Conservation (phyloP, 2,113 vertebrate species). For the Scophthalmus maximus region DNA sequence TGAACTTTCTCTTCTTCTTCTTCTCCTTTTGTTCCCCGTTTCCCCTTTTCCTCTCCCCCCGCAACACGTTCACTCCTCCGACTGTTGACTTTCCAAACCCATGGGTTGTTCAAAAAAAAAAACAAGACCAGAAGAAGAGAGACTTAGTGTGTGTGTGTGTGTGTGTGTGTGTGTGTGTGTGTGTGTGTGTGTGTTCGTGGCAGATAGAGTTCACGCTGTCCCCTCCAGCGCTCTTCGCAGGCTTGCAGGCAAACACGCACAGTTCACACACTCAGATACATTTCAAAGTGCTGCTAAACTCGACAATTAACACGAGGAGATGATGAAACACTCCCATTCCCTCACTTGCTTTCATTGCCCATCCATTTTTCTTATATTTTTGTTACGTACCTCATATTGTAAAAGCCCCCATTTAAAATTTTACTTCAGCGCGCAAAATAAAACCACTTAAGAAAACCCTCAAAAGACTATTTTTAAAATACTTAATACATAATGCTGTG, state of each 20-base stretch:
- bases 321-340: neutral
- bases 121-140: neutral
- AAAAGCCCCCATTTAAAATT: no score
- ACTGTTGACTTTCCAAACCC: neutral
- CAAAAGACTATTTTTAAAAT: no score
- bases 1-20: slow-evolving; percentile 23
- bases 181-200: slow-evolving; percentile 4
- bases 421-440: no score
- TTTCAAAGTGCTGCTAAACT: slow-evolving; percentile 21
- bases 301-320: slow-evolving; percentile 22
- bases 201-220: neutral
- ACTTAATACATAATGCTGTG: no score
- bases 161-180: neutral
- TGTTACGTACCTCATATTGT: no score
- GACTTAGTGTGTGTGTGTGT: neutral
- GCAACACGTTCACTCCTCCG: neutral
- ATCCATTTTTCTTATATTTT: neutral
- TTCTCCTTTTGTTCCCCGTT: neutral
- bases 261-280: slow-evolving; percentile 1
- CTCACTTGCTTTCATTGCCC: neutral
- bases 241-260: neutral
- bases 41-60: no score
- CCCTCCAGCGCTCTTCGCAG: neutral
- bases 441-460: no score
- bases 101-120: neutral